Evolutionary conservation across 2,113 vertebrate genomes (phyloP).

Genomic region (Perca schrenkii): DNA sequence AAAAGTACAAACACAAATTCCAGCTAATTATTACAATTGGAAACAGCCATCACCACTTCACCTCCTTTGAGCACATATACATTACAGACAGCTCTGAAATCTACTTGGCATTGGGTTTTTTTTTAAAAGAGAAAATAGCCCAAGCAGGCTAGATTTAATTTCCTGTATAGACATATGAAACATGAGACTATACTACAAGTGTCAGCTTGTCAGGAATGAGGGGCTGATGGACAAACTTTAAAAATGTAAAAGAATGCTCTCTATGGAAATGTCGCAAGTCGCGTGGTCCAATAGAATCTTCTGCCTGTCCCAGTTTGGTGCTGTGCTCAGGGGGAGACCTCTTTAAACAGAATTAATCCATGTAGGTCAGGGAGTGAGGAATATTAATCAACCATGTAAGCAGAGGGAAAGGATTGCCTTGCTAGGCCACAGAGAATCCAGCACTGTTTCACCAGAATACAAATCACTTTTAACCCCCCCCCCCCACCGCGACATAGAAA

Average conservation of each 20-base stretch:
- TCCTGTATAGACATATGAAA: neutral
- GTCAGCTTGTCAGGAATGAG: neutral
- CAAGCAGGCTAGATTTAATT: neutral
- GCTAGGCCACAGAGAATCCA: constrained; percentile 24
- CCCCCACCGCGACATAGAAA: neutral
- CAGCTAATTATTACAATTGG: neutral
- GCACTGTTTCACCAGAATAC: neutral
- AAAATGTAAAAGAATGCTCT: neutral
- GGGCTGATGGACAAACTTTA: neutral
- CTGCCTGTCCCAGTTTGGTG: constrained; percentile 42
- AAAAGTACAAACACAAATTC: neutral
- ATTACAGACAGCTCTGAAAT: neutral
- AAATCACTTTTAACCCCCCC: constrained; percentile 10
- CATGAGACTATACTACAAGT: neutral
- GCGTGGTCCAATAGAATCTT: constrained; percentile 28
- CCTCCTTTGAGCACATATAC: neutral
- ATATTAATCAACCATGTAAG: constrained; percentile 60
- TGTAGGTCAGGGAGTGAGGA: constrained; percentile 57
- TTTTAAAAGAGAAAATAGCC: neutral
- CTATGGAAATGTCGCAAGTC: neutral
- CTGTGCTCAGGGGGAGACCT: constrained; percentile 22
- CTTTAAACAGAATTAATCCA: constrained; percentile 62
- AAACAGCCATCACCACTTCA: neutral
- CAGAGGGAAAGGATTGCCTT: constrained; percentile 17
- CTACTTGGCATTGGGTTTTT: neutral